Evolutionary conservation across 1,140 invertebrate genomes (phyloP).

Genomic region (Liolophura sinensis): DNA sequence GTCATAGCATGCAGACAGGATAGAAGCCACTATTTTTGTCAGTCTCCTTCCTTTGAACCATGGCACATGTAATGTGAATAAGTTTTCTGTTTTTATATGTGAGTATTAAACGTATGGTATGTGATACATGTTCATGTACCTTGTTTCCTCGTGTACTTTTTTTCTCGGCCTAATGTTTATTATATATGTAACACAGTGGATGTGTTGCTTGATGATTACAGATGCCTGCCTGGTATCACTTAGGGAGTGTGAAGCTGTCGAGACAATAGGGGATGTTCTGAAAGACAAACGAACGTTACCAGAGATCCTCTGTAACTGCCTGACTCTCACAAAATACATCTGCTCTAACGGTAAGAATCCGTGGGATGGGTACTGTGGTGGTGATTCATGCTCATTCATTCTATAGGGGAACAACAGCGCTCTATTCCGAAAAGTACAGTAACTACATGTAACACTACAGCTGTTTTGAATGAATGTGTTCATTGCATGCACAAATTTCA

Average conservation of each 20-base stretch:
- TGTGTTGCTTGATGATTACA: slow-evolving; percentile 16
- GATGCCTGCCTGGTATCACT: slow-evolving; percentile 44
- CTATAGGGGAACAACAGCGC: neutral
- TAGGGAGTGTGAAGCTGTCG: slow-evolving; percentile 41
- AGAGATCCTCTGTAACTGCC: slow-evolving; percentile 48
- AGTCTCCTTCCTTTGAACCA: too few relatives aligned
- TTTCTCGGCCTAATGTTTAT: too few relatives aligned
- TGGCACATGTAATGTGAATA: too few relatives aligned
- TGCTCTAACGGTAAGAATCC: slow-evolving; percentile 34
- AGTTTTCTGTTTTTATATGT: too few relatives aligned
- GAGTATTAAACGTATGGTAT: too few relatives aligned
- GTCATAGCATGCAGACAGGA: too few relatives aligned
- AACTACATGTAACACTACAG: neutral
- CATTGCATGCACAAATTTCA: too few relatives aligned
- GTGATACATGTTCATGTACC: too few relatives aligned
- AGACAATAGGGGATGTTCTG: slow-evolving; percentile 34
- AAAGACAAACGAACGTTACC: slow-evolving; percentile 32
- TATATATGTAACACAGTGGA: too few relatives aligned
- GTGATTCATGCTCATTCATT: too few relatives aligned
- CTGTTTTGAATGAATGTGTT: neutral
- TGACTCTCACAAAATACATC: slow-evolving; percentile 40
- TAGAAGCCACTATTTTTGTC: too few relatives aligned
- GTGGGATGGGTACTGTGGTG: neutral
- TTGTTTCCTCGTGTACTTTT: too few relatives aligned
- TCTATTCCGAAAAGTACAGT: neutral